Percentiles rank a stretch among this genome's conserved stretches.
Conservation (phyloP, 2,797 vertebrate genomes). For the Hipposideros larvatus region DNA sequence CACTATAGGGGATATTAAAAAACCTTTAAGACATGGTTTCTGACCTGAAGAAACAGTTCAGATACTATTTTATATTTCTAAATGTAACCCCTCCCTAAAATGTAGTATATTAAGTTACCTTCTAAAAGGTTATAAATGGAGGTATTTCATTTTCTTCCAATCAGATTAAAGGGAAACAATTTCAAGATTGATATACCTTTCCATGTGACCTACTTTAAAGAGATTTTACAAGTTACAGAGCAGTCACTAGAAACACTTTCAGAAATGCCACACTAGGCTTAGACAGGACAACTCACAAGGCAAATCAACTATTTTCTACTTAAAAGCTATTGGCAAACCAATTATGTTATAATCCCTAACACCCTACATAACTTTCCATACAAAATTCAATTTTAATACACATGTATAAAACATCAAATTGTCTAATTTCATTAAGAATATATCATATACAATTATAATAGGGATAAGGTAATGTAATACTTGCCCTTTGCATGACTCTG, state of each 20-base stretch:
- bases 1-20: background rate
- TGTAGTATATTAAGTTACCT: background rate
- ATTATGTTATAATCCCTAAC: background rate
- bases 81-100: constrained; percentile 18
- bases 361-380: background rate
- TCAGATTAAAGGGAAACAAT: background rate
- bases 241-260: background rate
- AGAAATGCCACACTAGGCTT: background rate
- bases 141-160: background rate
- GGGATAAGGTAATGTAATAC: background rate
- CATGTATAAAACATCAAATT: constrained; percentile 3
- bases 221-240: constrained; percentile 1
- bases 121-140: constrained; percentile 30
- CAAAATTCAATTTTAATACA: constrained; percentile 40
- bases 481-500: background rate
- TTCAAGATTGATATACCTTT: constrained; percentile 15
- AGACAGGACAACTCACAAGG: background rate
- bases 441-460: background rate
- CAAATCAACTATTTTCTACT: constrained; percentile 55
- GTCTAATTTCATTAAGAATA: constrained; percentile 35
- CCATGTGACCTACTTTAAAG: background rate
- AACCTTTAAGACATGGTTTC: background rate
- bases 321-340: background rate
- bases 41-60: background rate
- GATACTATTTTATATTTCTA: constrained; percentile 3